Conservation (phyloP, 2,797 vertebrate genomes). For the Oreochromis grahami region DNA sequence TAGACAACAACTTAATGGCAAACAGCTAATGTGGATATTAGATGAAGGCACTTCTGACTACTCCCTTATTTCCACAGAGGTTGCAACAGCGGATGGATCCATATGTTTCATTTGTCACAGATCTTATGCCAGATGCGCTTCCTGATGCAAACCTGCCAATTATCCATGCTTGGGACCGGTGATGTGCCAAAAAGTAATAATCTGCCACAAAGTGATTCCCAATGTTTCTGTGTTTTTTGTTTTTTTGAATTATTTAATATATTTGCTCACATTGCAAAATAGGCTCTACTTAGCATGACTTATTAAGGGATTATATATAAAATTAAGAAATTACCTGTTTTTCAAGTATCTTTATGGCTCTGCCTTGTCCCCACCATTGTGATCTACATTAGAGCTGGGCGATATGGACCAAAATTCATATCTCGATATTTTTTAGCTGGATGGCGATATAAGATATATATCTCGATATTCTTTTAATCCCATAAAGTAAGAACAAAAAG, state of each 20-base stretch:
- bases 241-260: rapidly evolving
- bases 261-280: background rate
- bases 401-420: too few species aligned
- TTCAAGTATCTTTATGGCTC: background rate
- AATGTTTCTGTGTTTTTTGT: background rate
- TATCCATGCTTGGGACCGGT: rapidly evolving
- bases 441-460: too few species aligned
- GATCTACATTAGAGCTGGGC: too few species aligned
- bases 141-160: background rate
- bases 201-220: background rate
- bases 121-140: background rate
- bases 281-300: background rate
- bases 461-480: too few species aligned
- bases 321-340: background rate
- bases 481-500: too few species aligned
- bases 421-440: too few species aligned
- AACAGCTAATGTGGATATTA: background rate
- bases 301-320: background rate
- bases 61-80: background rate
- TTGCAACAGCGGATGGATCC: background rate
- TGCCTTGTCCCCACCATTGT: background rate
- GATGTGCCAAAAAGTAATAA: background rate
- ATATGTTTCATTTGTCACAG: background rate
- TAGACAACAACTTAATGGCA: background rate
- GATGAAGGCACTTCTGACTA: background rate